Evolutionary conservation across 2,113 vertebrate genomes (phyloP).

Genomic region (Tyto alba): DNA sequence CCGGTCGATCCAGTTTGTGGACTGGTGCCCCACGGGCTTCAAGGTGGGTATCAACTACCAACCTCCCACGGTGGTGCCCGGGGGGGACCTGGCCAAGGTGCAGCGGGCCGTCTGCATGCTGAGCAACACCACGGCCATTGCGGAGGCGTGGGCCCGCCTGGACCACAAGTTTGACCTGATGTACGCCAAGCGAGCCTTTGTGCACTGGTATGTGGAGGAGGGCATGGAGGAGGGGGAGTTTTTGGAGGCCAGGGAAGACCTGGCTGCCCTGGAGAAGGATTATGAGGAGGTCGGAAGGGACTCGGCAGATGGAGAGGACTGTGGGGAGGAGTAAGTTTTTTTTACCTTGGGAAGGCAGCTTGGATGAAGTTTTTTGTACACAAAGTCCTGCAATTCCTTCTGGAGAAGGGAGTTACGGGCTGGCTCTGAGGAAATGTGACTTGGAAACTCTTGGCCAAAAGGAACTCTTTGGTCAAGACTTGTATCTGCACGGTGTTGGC

Average conservation of each 20-base stretch:
- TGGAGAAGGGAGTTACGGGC: too few relatives aligned
- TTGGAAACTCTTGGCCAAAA: neutral
- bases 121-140: slow-evolving; percentile 64
- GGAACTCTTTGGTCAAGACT: neutral
- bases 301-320: neutral
- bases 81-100: slow-evolving; percentile 30
- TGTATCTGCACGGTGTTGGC: neutral
- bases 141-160: slow-evolving; percentile 67
- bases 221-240: slow-evolving; percentile 60
- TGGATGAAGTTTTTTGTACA: neutral
- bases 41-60: slow-evolving; percentile 51
- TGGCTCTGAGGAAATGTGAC: neutral
- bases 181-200: slow-evolving; percentile 52
- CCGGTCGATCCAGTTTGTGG: slow-evolving; percentile 64
- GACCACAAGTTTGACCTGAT: slow-evolving; percentile 59
- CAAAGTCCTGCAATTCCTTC: too few relatives aligned
- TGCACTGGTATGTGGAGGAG: slow-evolving; percentile 52
- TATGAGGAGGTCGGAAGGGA: neutral
- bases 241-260: slow-evolving; percentile 31
- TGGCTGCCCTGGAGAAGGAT: neutral
- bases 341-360: neutral
- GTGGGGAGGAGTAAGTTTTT: neutral
- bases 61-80: neutral
- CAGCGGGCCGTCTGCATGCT: slow-evolving; percentile 53
- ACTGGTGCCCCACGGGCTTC: slow-evolving; percentile 65